Evolutionary conservation across 2,113 vertebrate species (phyloP), one percentile per base, ranked within the genome.

Genomic region (human (Homo sapiens)): DNA sequence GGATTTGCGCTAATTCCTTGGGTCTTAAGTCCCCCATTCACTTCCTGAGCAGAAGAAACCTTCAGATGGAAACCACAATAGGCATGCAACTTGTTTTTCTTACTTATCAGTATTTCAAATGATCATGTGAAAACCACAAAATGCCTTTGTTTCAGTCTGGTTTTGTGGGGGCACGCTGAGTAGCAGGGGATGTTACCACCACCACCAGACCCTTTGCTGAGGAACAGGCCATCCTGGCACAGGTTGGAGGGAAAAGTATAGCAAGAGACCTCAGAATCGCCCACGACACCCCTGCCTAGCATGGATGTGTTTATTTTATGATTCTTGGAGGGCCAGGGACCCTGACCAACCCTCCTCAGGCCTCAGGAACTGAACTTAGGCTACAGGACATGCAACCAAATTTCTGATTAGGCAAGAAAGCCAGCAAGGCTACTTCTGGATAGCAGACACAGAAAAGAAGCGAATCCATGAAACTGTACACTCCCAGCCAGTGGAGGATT

Each of bases 31-130:
- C 75, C 72, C 61, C 55, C 38, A 2, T 84, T 92, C 75, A 86
- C 82, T 97, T 94, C 96, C 97, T 80, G 76, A 86, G 90, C 70
- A 68, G 85, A 95, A 94, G 97, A 89, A 94, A 20, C 48, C 76
- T 88, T 90, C 72, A 0, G 40, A 10, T 20, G 72, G 78, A 64
- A 90, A 88, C 25, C 2, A 35, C 4, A 12, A 23, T 14, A 66
- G 70, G 32, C 64, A 12, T 0, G 16, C 0, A 14, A 38, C 78
- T 88, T 90, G 95, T 83, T 97, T 93, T 95, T 84, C 92, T 92
- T 73, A 17, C 73, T 55, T 94, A 94, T 75, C 87, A 59, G 61
- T 27, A 64, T 82, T 72, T 43, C 55, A 66, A 59, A 27, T 0
- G 38, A 86, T 94, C 13, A 4, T 3, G 32, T 38, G 73, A 70